A percentile compares a stretch with the other conserved stretches of the same genome.
These are phyloP conservation scores for Silurus asotus DNA, from an alignment of 2,113 vertebrate genomes.

Conservation along the genomic window DNA sequence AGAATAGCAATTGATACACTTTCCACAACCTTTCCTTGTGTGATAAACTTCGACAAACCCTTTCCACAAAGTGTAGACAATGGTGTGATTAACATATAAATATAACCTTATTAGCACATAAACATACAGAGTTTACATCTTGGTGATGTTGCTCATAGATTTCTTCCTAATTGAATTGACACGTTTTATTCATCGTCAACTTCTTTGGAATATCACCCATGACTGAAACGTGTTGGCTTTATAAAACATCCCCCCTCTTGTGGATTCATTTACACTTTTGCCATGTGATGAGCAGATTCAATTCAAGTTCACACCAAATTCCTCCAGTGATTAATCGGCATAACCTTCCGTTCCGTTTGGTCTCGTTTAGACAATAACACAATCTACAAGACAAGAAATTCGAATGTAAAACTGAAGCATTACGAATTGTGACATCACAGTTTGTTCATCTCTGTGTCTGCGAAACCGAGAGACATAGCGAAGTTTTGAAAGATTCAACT, in stretches of 20 bases:
- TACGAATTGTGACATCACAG: background rate
- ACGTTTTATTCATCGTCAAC: background rate
- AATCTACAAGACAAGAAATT: background rate
- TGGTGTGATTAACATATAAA: background rate
- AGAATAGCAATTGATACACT: no score
- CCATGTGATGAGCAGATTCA: background rate
- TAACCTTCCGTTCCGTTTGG: background rate
- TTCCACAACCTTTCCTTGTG: no score
- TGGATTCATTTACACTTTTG: background rate
- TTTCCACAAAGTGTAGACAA: background rate
- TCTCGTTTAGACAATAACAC: background rate
- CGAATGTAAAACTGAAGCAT: background rate
- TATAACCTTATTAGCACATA: background rate
- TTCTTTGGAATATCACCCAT: background rate
- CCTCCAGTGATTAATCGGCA: background rate
- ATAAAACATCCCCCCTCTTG: conserved; percentile 4
- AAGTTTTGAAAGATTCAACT: background rate
- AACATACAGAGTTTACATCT: background rate
- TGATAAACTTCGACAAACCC: no score
- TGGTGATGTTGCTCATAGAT: background rate
- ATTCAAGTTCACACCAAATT: background rate
- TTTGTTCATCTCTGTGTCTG: background rate
- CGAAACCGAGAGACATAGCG: background rate
- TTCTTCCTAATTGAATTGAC: background rate
- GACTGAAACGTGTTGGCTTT: background rate